Percentiles rank a stretch among this genome's conserved stretches.
Evolutionary conservation across 2,797 vertebrate genomes (phyloP).

Genomic region (Chiloscyllium punctatum): DNA sequence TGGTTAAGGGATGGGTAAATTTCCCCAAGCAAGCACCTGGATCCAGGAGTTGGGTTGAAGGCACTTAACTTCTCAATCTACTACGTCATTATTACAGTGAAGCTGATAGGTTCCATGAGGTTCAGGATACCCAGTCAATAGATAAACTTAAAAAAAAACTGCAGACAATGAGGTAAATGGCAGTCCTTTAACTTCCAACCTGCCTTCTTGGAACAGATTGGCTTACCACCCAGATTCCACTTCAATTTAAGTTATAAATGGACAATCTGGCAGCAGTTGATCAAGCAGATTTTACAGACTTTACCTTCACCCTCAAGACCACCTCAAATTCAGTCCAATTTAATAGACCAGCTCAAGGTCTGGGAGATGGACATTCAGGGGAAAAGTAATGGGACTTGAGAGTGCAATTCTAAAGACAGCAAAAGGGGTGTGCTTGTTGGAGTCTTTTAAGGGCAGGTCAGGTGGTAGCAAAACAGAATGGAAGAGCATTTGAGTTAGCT

Average conservation of each 20-base stretch:
- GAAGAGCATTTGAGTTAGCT: not conserved
- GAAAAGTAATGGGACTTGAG: not conserved
- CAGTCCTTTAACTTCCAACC: no score
- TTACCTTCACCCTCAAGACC: no score
- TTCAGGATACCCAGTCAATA: not conserved
- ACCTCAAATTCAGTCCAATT: not conserved
- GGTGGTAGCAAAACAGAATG: not conserved
- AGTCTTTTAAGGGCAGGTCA: not conserved
- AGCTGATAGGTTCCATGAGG: no score
- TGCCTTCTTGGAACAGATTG: not conserved
- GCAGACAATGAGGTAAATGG: not conserved
- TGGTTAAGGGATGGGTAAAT: no score
- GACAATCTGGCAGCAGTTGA: no score
- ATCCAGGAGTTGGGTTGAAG: no score
- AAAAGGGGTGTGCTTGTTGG: not conserved
- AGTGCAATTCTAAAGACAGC: not conserved
- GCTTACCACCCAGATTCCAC: not conserved
- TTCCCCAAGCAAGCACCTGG: no score
- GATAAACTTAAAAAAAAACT: not conserved
- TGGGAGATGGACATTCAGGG: not conserved
- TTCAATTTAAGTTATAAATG: no score
- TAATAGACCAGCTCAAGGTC: not conserved
- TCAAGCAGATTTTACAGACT: no score
- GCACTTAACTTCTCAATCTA: no score
- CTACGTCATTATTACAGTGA: no score